Conservation (phyloP, 2,113 vertebrate genomes). For the Tylochromis polylepis region DNA sequence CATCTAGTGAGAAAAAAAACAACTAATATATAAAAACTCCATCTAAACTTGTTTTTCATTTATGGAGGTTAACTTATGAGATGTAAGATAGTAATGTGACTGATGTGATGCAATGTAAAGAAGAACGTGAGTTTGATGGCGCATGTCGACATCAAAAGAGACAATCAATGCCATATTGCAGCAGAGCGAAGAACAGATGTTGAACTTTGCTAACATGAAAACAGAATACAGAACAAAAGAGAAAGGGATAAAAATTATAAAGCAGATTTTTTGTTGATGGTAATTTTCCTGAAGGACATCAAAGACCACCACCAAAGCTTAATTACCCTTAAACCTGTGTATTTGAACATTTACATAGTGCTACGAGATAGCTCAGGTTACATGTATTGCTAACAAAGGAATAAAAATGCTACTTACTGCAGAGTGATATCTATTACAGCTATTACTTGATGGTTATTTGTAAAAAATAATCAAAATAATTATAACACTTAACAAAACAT, state of each 20-base stretch:
- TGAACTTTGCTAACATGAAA: neutral
- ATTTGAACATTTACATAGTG: neutral
- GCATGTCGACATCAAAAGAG: neutral
- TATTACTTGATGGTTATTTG: neutral
- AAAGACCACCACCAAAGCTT: constrained; percentile 3
- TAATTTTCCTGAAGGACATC: constrained; percentile 7
- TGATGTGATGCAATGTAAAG: neutral
- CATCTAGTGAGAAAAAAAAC: neutral
- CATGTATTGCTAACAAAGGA: neutral
- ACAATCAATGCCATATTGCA: neutral
- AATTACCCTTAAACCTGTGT: neutral
- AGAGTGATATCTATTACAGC: neutral
- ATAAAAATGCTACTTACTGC: neutral
- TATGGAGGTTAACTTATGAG: neutral
- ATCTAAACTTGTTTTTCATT: neutral
- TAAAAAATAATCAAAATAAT: neutral
- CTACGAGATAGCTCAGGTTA: neutral
- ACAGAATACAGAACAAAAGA: neutral
- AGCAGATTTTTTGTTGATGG: neutral
- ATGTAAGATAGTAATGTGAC: neutral
- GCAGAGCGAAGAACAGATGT: neutral
- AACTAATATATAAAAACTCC: neutral
- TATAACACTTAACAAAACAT: neutral
- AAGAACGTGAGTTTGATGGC: neutral
- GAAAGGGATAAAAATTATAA: neutral